These are phyloP conservation scores for Thymallus thymallus DNA, from an alignment of 2,113 vertebrate genomes.

Conservation along the genomic window DNA sequence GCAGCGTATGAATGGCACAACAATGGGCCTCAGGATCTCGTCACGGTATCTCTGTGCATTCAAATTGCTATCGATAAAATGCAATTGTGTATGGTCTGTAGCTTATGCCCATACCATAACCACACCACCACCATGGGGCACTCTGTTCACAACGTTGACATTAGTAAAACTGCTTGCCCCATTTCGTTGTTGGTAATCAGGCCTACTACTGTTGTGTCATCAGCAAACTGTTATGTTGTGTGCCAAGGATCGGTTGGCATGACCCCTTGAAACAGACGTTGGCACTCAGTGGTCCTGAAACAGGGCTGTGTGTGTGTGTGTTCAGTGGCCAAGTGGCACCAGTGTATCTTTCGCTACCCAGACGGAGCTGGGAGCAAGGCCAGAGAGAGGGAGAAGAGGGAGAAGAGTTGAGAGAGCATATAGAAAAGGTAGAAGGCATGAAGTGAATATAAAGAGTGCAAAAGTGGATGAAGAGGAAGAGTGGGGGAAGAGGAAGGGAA, in stretches of 20 bases:
- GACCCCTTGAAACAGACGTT: conserved; percentile 48
- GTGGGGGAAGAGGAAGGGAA: not conserved
- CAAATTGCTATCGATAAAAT: no score
- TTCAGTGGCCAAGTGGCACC: not conserved
- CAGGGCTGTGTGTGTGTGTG: conserved; percentile 26
- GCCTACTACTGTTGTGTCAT: no score
- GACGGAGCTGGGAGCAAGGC: not conserved
- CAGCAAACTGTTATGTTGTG: conserved; percentile 17
- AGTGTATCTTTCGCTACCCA: not conserved
- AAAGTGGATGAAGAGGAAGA: not conserved
- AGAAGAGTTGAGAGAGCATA: not conserved
- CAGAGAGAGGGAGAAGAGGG: not conserved
- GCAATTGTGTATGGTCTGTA: no score
- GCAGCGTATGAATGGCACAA: no score
- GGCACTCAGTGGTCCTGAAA: conserved; percentile 38
- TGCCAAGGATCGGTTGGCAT: conserved; percentile 44
- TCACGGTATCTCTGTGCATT: no score
- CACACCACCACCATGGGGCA: no score
- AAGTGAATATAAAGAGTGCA: not conserved
- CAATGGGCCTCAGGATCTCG: no score
- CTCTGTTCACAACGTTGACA: no score
- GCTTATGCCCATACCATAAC: no score
- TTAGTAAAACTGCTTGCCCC: no score
- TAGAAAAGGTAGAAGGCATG: not conserved
- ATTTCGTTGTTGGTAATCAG: no score